Evolutionary conservation across 2,797 vertebrate genomes (phyloP).

Genomic region (Pangasius djambal): DNA sequence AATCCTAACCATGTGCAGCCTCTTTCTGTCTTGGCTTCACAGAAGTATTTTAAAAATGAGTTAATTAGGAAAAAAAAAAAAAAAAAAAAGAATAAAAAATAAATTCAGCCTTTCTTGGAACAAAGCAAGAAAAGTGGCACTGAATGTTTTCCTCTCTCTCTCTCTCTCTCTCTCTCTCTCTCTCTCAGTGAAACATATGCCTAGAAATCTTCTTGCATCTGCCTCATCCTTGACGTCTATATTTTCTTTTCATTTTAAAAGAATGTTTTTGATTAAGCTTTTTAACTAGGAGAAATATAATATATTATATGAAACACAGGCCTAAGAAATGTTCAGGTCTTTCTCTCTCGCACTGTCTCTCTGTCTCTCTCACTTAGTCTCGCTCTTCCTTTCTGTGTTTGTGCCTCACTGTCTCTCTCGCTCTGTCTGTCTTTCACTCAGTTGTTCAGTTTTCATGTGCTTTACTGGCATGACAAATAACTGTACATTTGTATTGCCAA

Average conservation of each 20-base stretch:
- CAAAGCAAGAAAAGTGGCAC: background rate
- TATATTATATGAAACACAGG: background rate
- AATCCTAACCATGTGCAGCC: background rate
- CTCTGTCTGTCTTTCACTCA: background rate
- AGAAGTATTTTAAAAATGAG: background rate
- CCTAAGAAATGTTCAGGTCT: background rate
- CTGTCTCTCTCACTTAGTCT: no score
- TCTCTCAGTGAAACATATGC: background rate
- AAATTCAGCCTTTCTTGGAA: background rate
- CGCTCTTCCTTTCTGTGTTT: background rate
- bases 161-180: no score
- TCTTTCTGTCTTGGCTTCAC: background rate
- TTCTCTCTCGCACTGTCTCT: background rate
- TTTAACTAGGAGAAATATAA: background rate
- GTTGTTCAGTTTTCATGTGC: no score
- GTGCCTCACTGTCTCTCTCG: background rate
- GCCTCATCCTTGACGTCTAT: background rate
- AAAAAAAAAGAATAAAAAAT: no score
- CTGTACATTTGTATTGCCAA: no score
- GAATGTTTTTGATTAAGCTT: background rate
- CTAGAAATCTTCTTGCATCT: background rate
- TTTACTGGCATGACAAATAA: no score
- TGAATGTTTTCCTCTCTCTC: background rate
- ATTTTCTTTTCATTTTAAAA: background rate
- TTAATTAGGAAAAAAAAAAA: background rate